Evolutionary conservation across 2,888 invertebrate genomes (phyloP), one percentile per base, ranked within the genome.

Genomic region (Lepetodrilus schrolli): DNA sequence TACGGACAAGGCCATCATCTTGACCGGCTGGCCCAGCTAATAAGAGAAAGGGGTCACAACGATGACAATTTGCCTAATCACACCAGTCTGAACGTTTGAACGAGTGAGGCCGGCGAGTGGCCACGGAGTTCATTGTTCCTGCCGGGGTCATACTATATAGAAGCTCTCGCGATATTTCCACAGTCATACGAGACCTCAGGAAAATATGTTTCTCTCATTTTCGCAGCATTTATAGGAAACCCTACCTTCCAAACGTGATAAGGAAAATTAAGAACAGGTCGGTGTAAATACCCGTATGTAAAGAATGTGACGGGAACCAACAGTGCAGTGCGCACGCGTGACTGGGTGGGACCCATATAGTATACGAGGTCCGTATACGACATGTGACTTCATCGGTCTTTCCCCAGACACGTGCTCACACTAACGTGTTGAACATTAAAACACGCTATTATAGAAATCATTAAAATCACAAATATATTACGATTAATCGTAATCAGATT

Each of bases 191-290:
- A 58, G 58, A 58, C 30, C 5, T 21, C n/a, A 30, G 58, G 58
- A 26, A 51, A 58, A 58, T 58, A 23, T 58, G 58, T 34, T 58
- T 23, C 58, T 58, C 58, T 58, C 58, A 58, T 58, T 58, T 58
- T 58, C 58, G 26, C 13, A 17, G 17, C 58, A 58, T 34, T 58
- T 17, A 17, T 17, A 58, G 58, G 58, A 58, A 58, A 58, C 34
- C 34, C 30, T 58, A 58, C 58, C 58, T 58, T 58, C 58, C 58
- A 30, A 30, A 34, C 58, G 58, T 58, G 58, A 58, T 58, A 58
- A 58, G 26, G 58, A 58, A 58, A 58, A 58, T 58, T 30, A 30
- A 58, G 26, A 58, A 23, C 58, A 58, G 58, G 34, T 43, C 58
- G n/a, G 58, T 30, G 58, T 30, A 58, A 58, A 58, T 58, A 58